Percentiles rank a stretch among this genome's conserved stretches.
Conservation (phyloP, 2,888 invertebrate species). For the Urechis unicinctus region DNA sequence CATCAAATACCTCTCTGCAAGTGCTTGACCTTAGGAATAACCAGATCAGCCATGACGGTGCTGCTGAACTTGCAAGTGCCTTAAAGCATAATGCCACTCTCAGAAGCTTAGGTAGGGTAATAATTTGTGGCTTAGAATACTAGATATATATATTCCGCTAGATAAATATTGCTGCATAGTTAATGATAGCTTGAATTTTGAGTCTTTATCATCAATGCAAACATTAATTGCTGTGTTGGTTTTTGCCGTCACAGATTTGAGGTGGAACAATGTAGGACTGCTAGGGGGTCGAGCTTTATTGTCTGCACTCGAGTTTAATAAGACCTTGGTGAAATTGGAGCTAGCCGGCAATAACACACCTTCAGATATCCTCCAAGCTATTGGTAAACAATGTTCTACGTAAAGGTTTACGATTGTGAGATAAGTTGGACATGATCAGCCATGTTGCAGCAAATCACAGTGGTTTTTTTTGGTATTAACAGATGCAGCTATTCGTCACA, state of each 20-base stretch:
- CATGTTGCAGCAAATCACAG: not conserved
- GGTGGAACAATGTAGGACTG: conserved; percentile 50
- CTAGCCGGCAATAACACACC: conserved; percentile 50
- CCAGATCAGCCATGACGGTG: conserved; percentile 47
- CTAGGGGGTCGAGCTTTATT: conserved; percentile 45
- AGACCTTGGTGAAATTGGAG: conserved; percentile 41
- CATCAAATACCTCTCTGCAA: conserved; percentile 35
- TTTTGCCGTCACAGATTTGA: no score
- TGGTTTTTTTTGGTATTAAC: conserved; percentile 1
- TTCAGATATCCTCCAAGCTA: conserved; percentile 42
- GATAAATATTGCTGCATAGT: not conserved
- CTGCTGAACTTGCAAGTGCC: conserved; percentile 37
- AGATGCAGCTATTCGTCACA: conserved; percentile 44
- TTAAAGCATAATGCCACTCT: conserved; percentile 43
- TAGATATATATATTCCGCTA: no score
- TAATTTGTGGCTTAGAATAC: no score
- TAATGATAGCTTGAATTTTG: not conserved
- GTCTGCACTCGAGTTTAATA: conserved; percentile 42
- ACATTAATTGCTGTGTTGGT: no score
- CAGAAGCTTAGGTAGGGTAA: conserved; percentile 36
- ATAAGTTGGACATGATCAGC: not conserved
- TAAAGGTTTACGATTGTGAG: not conserved
- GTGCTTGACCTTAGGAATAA: conserved; percentile 49
- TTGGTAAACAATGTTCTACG: conserved; percentile 30
- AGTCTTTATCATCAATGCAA: no score